Evolutionary conservation across 1,140 invertebrate species (phyloP), one percentile per base, ranked within the genome.

Genomic region (Drepana arcuata): DNA sequence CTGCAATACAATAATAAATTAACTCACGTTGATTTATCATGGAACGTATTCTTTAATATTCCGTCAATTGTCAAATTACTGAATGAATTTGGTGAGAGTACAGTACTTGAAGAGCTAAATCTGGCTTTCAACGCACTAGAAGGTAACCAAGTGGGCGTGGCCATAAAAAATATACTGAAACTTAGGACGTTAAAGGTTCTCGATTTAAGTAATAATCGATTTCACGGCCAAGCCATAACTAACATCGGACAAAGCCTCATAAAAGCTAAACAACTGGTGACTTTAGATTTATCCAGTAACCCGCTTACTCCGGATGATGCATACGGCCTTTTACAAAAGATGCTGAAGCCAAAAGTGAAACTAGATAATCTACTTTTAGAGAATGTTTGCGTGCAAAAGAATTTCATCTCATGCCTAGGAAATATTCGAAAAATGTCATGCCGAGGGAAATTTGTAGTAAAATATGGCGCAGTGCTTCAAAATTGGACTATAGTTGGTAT

Each of bases 1-100:
- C 56, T 84, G 7, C 54, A 71, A 43, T 62, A 58, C 29, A 61
- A 68, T 27, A 71, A 73, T 35, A 61, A 48, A 32, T 26, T 85
- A 5, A 73, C 62, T 28, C 58, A 64, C 21, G 33, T 84, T 1
- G 61, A 85, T 67, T 53, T 85, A 33, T 81, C 82, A 2, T 78
- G 75, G 72, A 85, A 83, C 37, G 63, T 56, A 25, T 67, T 84
- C 35, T 56, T 60, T 11, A 57, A 64, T 13, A 41, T 53, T 7
- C 50, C 52, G 2, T 36, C 57, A 7, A 34, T 50, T 12, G 42
- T 36, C 11, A 49, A 52, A 24, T 38, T 72, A 28, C 51, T 61
- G 5, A 30, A 34, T 9, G 36, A 26, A 11, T 34, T 74, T 27
- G 28, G 41, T 14, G 26, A 41, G 38, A 72, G 56, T 41, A 23